Evolutionary conservation across 2,888 invertebrate genomes (phyloP).

Genomic region (Mesorhabditis belari): DNA sequence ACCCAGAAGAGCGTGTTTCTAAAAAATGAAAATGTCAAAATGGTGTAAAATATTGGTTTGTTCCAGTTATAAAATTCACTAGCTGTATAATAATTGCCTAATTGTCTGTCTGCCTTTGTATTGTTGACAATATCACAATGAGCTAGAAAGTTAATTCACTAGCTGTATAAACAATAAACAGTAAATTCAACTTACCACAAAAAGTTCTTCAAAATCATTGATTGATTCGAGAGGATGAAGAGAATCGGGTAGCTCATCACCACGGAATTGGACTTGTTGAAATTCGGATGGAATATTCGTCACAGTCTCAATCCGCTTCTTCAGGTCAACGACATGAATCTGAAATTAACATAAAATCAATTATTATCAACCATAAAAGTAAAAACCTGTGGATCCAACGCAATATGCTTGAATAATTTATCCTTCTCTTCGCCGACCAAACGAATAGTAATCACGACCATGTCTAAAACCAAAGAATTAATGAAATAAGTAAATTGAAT

Average conservation of each 20-base stretch:
- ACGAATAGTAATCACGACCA: conserved; percentile 4
- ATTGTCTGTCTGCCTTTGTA: not conserved
- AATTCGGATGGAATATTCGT: conserved; percentile 1
- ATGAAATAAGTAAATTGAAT: conserved; percentile 6
- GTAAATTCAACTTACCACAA: conserved; percentile 9
- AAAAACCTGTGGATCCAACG: conserved; percentile 9
- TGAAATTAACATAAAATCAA: conserved; percentile 10
- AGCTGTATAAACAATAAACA: conserved; percentile 2
- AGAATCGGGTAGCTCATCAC: conserved; percentile 1
- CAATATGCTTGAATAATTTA: conserved; percentile 2
- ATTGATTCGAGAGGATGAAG: not conserved
- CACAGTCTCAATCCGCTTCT: conserved; percentile 7
- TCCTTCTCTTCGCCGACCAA: conserved; percentile 7
- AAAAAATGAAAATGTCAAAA: conserved; percentile 11
- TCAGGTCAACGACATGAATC: conserved; percentile 7
- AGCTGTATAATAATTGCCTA: not conserved
- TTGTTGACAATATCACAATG: not conserved
- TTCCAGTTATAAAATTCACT: not conserved
- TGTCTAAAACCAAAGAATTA: conserved; percentile 3
- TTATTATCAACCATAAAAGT: conserved; percentile 10
- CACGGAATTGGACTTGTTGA: conserved; percentile 5
- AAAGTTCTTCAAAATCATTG: conserved; percentile 5
- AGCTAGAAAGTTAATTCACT: not conserved
- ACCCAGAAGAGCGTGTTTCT: not conserved
- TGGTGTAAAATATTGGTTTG: conserved; percentile 16